A percentile compares a stretch with the other conserved stretches of the same genome.
phyloP scores from a whole-genome alignment of 2,888 invertebrate genomes.

The Orthonevra nobilis region DNA sequence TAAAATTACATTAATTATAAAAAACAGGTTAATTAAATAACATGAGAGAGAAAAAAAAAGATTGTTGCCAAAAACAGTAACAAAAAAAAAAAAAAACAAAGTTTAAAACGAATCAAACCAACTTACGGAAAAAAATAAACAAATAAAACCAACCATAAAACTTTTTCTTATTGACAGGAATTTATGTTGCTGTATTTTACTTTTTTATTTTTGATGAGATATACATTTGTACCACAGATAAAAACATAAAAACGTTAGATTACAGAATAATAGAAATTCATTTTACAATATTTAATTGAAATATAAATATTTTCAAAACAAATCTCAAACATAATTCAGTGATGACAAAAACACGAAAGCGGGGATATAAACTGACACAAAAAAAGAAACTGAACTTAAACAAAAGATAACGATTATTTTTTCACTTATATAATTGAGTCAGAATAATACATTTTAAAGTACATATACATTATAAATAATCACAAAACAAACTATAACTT shows the following conservation, averaged over 20 bases:
- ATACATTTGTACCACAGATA: slow-evolving; percentile 68
- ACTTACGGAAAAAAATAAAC: slow-evolving; percentile 71
- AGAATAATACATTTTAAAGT: slow-evolving; percentile 48
- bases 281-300: slow-evolving; percentile 64
- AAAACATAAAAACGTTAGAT: slow-evolving; percentile 58
- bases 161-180: slow-evolving; percentile 61
- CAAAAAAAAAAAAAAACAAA: slow-evolving; percentile 70
- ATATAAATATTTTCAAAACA: slow-evolving; percentile 56
- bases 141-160: slow-evolving; percentile 53
- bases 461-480: slow-evolving; percentile 52
- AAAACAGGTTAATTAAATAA: slow-evolving; percentile 67
- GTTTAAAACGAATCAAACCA: slow-evolving; percentile 36
- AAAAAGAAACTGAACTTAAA: slow-evolving; percentile 16
- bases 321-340: slow-evolving; percentile 55
- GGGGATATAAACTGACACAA: slow-evolving; percentile 49
- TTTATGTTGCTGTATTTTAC: slow-evolving; percentile 66
- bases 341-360: slow-evolving; percentile 48
- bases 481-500: slow-evolving; percentile 62
- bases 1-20: slow-evolving; percentile 54
- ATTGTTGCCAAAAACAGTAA: slow-evolving; percentile 77
- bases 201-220: slow-evolving; percentile 69
- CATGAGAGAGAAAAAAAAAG: slow-evolving; percentile 79
- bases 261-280: slow-evolving; percentile 62
- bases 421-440: slow-evolving; percentile 62
- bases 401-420: slow-evolving; percentile 53